phyloP scores from a whole-genome alignment of 2,797 vertebrate genomes.

The Parotocinclus haroldoi region DNA sequence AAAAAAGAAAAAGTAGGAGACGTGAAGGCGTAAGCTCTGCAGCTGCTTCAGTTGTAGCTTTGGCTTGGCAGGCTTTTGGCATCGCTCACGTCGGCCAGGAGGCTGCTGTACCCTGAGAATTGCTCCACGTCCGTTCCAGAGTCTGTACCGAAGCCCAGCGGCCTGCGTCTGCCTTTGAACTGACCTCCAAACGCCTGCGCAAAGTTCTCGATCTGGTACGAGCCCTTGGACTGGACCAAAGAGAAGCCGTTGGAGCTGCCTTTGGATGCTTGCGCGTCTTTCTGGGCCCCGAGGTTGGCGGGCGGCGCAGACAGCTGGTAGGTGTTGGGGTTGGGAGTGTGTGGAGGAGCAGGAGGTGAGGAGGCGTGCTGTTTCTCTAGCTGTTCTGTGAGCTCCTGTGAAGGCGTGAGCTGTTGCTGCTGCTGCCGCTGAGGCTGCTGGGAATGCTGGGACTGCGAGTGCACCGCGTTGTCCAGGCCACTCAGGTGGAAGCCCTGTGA shows the following conservation, averaged over 20 bases:
- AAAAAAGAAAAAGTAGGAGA: constrained; percentile 65
- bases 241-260: constrained; percentile 70
- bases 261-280: constrained; percentile 76
- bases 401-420: constrained; percentile 93
- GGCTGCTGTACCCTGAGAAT: constrained; percentile 99
- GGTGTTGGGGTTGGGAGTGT: constrained; percentile 53
- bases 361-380: constrained; percentile 87
- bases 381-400: constrained; percentile 96
- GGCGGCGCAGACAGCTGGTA: constrained; percentile 85
- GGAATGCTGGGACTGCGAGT: constrained; percentile 54
- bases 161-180: constrained; percentile 90
- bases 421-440: background rate
- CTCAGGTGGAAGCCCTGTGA: constrained; percentile 90
- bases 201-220: constrained; percentile 99
- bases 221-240: constrained; percentile 86
- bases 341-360: constrained; percentile 57
- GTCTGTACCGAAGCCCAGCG: constrained; percentile 87
- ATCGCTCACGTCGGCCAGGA: constrained; percentile 96
- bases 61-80: constrained; percentile 98
- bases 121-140: constrained; percentile 89
- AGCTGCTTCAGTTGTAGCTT: constrained; percentile 93
- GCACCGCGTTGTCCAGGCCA: constrained; percentile 82
- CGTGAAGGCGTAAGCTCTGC: constrained; percentile 44
- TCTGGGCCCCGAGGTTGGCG: constrained; percentile 82
- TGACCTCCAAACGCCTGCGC: constrained; percentile 97